phyloP scores from a whole-genome alignment of 1,140 invertebrate genomes.

The Ceratosolen solmsi region DNA sequence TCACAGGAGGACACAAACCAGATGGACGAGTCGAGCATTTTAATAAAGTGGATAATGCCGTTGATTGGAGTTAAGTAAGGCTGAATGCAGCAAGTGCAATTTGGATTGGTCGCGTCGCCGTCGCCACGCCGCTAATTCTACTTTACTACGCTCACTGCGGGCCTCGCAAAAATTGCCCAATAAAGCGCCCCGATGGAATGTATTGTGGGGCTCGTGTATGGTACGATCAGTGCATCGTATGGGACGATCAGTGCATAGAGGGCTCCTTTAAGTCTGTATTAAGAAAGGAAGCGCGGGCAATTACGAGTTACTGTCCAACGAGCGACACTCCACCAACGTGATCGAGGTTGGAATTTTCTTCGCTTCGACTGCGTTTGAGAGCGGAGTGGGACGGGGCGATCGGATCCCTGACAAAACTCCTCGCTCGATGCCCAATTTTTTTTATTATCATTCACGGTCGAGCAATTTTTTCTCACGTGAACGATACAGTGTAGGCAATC shows the following conservation, averaged over 20 bases:
- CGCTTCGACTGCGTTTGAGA: too few relatives aligned
- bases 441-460: too few relatives aligned
- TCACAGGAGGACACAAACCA: too few relatives aligned
- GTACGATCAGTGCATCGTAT: too few relatives aligned
- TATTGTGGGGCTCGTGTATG: not conserved
- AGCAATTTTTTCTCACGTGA: too few relatives aligned
- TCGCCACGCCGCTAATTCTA: slow-evolving; percentile 22
- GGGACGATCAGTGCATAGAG: not conserved
- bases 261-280: slow-evolving; percentile 3
- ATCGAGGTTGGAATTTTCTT: too few relatives aligned
- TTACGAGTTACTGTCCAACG: not conserved
- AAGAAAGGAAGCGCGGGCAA: not conserved
- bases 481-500: too few relatives aligned
- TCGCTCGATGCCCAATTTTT: too few relatives aligned
- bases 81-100: slow-evolving; percentile 46
- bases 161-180: too few relatives aligned
- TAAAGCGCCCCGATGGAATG: slow-evolving; percentile 10
- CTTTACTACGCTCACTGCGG: not conserved
- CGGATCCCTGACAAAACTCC: not conserved
- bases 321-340: too few relatives aligned
- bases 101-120: slow-evolving; percentile 9
- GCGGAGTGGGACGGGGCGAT: too few relatives aligned
- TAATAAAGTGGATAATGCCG: slow-evolving; percentile 46
- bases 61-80: slow-evolving; percentile 45
- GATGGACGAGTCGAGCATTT: slow-evolving; percentile 8